Conservation (phyloP, 92 coral and sea anemone genomes). For the Porites cylindrica region DNA sequence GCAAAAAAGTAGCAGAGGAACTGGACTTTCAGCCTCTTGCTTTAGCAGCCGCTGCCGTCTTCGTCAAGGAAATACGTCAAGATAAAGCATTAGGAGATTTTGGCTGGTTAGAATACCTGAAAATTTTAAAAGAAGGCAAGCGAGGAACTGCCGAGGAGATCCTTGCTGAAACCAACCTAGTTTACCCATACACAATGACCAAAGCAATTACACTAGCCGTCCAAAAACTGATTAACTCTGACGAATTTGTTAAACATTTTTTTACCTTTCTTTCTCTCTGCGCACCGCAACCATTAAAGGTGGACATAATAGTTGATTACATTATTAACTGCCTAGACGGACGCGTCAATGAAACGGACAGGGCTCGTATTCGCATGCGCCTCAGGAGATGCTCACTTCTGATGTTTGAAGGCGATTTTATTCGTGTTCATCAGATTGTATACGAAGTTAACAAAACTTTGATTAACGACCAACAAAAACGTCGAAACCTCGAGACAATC, state of each 20-base stretch:
- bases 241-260: not conserved
- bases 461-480: not conserved
- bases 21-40: slow-evolving; percentile 39
- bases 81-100: not conserved
- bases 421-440: slow-evolving; percentile 6
- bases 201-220: slow-evolving; percentile 44
- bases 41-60: too few relatives aligned
- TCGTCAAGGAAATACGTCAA: too few relatives aligned
- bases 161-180: slow-evolving; percentile 7
- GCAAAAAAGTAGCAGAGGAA: not conserved
- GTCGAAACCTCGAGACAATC: not conserved
- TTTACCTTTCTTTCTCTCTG: not conserved
- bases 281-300: slow-evolving; percentile 3
- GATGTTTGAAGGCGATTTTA: not conserved
- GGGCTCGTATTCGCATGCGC: not conserved
- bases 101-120: not conserved
- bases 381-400: slow-evolving; percentile 7
- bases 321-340: not conserved
- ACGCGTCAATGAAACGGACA: not conserved
- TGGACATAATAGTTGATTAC: not conserved
- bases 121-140: not conserved
- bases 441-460: not conserved
- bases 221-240: not conserved
- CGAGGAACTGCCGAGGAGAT: not conserved
- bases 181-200: not conserved